Base-by-base conservation (phyloP, 1,140 invertebrate species). In the Hetaerina americana region DNA sequence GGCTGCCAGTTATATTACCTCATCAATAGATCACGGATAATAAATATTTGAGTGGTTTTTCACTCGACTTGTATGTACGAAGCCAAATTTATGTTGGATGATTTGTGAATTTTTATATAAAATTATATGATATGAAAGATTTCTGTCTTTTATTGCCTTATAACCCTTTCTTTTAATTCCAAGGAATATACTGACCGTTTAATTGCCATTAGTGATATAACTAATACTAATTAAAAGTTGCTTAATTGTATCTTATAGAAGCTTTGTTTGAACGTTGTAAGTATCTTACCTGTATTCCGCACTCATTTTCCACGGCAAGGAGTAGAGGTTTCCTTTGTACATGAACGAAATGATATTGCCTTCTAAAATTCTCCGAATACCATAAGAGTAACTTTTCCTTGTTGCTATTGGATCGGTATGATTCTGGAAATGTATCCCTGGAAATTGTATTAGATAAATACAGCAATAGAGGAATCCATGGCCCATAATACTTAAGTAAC, bases 291-390 rank as follows among this genome's bases (percentile, higher is more conserved):
- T 90, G 88, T 40, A 89, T 77, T 66, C 87, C 87, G 78, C 90
- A 94, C 81, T 95, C 93, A 81, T 96, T 96, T 66, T 88, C 85
- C 66, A 88, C 86, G 26, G 88, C 90, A 18, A 96, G 78, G 28
- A 95, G 82, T 57, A 95, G 77, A 10, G 90, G 89, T 74, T 88
- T 89, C 72, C 90, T 83, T 69, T 88, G 79, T 0, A 86, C 84
- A 79, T 88, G 90, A 69, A 87, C 82, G 72, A 84, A 83, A 25
- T 83, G 81, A 83, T 89, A 94, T 76, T 95, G 93, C 73, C 86
- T 85, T 66, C 92, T 84, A 79, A 95, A 96, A 79, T 95, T 95
- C 79, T 92, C 90, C 0, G 89, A 88, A 75, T 91, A 89, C 66
- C 89, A 85, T 8, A 93, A 76, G 5, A 94, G 78, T 5, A 93